Evolutionary conservation across 2,888 invertebrate species (phyloP).

Genomic region (Monopis laevigella): DNA sequence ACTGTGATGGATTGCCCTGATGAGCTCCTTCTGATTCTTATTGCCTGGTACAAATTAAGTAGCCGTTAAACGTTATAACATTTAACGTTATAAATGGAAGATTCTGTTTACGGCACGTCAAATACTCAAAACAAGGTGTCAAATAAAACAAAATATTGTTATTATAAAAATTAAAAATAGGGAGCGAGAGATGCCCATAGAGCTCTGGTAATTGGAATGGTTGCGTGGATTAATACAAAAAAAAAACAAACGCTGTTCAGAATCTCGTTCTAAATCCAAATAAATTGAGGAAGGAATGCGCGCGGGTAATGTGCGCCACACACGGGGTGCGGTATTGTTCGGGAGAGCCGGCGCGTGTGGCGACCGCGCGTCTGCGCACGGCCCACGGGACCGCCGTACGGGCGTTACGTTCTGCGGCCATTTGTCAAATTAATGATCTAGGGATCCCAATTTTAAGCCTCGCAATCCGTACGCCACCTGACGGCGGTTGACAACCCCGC

Average conservation of each 20-base stretch:
- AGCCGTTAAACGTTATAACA: background rate
- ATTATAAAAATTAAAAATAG: no score
- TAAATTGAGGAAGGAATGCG: constrained; percentile 28
- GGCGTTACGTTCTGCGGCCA: constrained; percentile 31
- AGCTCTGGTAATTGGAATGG: constrained; percentile 24
- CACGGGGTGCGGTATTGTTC: constrained; percentile 21
- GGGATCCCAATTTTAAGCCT: constrained; percentile 42
- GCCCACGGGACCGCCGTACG: constrained; percentile 18
- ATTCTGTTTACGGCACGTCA: constrained; percentile 23
- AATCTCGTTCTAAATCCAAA: constrained; percentile 28
- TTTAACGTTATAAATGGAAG: background rate
- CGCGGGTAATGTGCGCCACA: constrained; percentile 28
- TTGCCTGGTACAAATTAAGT: constrained; percentile 25
- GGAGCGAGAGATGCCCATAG: background rate
- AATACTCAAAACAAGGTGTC: constrained; percentile 27
- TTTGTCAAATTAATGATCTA: constrained; percentile 59
- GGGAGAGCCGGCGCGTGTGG: constrained; percentile 6
- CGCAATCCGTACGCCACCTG: constrained; percentile 17
- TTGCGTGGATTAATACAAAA: constrained; percentile 28
- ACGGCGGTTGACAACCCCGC: constrained; percentile 26
- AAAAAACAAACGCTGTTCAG: constrained; percentile 28
- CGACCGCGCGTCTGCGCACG: constrained; percentile 1
- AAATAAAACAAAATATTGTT: constrained; percentile 22
- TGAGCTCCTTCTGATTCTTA: constrained; percentile 28
- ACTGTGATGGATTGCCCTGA: constrained; percentile 48